These are phyloP conservation scores for Xylocopa sonorina DNA, from an alignment of 1,140 invertebrate species.

Conservation along the genomic window DNA sequence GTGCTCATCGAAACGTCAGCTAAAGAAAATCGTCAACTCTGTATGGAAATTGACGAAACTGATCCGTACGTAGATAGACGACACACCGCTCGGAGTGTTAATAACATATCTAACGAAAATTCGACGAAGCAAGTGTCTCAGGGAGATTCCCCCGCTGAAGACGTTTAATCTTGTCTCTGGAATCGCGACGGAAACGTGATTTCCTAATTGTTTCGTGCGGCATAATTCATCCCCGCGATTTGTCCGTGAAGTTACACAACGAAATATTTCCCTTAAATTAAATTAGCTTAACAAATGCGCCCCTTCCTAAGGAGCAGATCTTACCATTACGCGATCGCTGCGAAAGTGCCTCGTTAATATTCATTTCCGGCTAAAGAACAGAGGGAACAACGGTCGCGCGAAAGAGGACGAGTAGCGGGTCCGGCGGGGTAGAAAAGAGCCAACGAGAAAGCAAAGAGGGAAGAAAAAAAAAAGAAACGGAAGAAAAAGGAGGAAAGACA, in stretches of 20 bases:
- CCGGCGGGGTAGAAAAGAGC: not conserved
- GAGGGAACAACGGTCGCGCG: conserved; percentile 33
- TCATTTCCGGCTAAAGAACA: conserved; percentile 45
- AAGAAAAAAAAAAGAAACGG: not conserved
- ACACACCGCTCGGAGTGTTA: too few species aligned
- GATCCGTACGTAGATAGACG: too few species aligned
- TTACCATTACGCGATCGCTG: conserved; percentile 37
- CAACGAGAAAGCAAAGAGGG: not conserved
- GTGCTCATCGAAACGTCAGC: too few species aligned
- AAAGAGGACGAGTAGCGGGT: conserved; percentile 1
- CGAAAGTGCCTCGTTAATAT: conserved; percentile 52
- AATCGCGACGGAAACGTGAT: not conserved
- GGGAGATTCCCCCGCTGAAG: not conserved
- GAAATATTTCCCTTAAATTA: conserved; percentile 38
- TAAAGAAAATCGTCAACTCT: too few species aligned
- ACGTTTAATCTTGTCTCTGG: not conserved
- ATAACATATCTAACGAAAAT: not conserved
- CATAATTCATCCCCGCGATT: conserved; percentile 21
- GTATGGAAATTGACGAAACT: too few species aligned
- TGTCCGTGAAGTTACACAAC: not conserved
- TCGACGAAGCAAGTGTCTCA: too few species aligned
- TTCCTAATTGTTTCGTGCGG: conserved; percentile 17
- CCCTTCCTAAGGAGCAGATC: conserved; percentile 34
- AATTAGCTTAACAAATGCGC: conserved; percentile 44
- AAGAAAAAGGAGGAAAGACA: not conserved